phyloP scores from a whole-genome alignment of 2,113 vertebrate genomes.

The Fregetta grallaria region DNA sequence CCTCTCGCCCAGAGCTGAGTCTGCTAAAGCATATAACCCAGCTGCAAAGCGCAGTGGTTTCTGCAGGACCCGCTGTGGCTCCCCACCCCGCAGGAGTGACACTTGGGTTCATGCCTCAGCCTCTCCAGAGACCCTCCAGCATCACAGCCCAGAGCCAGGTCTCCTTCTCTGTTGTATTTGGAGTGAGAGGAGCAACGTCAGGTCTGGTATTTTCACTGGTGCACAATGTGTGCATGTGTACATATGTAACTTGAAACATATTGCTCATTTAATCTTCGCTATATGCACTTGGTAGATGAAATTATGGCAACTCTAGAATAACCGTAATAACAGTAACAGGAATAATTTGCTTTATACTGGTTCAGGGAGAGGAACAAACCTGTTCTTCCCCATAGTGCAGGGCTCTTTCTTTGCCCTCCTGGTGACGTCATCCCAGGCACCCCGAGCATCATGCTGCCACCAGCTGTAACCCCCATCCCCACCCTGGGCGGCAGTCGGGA shows the following conservation, averaged over 20 bases:
- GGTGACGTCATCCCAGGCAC: neutral
- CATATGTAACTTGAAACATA: neutral
- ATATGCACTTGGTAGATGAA: neutral
- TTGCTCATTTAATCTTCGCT: neutral
- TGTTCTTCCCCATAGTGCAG: neutral
- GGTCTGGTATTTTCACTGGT: neutral
- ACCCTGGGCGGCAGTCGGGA: fast-evolving
- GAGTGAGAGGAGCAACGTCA: neutral
- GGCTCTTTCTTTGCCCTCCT: neutral
- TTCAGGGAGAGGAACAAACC: neutral
- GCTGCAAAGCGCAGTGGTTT: neutral
- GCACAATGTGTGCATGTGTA: neutral
- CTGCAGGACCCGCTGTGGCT: neutral
- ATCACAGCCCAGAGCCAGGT: neutral
- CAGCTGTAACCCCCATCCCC: neutral
- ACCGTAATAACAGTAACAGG: neutral
- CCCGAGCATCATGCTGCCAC: neutral
- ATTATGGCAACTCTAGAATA: neutral
- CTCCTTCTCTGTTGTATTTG: neutral
- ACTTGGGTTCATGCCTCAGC: neutral
- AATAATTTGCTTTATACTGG: neutral
- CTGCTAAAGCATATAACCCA: neutral
- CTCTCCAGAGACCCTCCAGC: neutral
- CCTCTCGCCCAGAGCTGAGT: neutral
- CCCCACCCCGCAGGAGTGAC: neutral